Conservation (phyloP, 2,797 vertebrate species). For the Heliangelus exortis region DNA sequence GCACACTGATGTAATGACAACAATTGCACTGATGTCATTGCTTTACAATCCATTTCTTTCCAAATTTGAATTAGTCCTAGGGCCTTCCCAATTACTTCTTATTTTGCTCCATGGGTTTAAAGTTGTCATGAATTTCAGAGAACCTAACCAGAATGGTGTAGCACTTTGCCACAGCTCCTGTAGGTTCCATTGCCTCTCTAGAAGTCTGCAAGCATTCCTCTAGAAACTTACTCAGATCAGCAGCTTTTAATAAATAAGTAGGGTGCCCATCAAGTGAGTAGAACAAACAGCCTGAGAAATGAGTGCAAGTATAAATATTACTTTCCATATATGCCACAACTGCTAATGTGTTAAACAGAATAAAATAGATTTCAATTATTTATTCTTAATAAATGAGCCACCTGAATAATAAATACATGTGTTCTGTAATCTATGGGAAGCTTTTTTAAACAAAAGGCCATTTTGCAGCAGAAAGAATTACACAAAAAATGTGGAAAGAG, state of each 20-base stretch:
- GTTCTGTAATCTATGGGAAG: background rate
- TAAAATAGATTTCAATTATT: slow-evolving; percentile 69
- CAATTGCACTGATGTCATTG: background rate
- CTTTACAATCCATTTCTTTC: background rate
- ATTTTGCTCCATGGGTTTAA: background rate
- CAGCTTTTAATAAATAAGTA: slow-evolving; percentile 61
- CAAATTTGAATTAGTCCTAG: background rate
- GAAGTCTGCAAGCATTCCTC: slow-evolving; percentile 18
- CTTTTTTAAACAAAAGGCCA: slow-evolving; percentile 44
- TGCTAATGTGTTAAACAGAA: slow-evolving; percentile 63
- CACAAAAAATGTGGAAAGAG: background rate
- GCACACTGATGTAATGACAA: background rate
- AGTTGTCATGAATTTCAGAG: background rate
- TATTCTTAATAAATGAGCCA: slow-evolving; percentile 60
- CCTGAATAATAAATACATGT: slow-evolving; percentile 60
- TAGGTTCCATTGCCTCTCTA: background rate
- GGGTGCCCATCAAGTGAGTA: background rate
- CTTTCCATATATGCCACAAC: background rate
- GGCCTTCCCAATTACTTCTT: background rate
- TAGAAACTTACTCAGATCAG: slow-evolving; percentile 33
- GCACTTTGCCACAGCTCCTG: background rate
- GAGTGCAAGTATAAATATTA: slow-evolving; percentile 25
- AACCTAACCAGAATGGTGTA: background rate
- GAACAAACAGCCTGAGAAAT: slow-evolving; percentile 43
- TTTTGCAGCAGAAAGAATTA: background rate